Conservation (phyloP, 1,140 invertebrate genomes). For the Bombus sylvicola region DNA sequence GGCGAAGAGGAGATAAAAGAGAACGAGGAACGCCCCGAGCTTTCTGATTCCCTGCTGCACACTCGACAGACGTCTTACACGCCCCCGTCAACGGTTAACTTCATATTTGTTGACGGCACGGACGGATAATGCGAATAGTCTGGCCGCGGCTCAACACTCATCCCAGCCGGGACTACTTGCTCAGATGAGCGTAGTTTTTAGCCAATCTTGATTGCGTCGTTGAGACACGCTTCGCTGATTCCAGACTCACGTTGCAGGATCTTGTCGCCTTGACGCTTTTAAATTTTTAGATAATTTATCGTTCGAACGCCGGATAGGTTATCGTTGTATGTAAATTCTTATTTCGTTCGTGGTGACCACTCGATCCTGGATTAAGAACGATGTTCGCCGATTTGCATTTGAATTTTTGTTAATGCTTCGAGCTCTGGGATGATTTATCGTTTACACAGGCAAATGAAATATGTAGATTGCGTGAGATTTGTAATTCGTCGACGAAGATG, state of each 20-base stretch:
- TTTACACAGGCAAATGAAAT: no score
- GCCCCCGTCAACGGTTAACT: conserved; percentile 10
- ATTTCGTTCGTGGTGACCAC: no score
- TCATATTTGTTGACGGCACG: conserved; percentile 24
- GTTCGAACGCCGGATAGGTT: no score
- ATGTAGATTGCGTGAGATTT: no score
- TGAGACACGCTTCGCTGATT: neutral
- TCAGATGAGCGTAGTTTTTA: neutral
- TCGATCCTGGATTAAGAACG: no score
- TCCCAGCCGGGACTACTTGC: neutral
- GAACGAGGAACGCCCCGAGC: conserved; percentile 33
- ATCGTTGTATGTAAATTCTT: no score
- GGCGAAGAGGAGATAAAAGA: conserved; percentile 38
- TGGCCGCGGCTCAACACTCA: neutral
- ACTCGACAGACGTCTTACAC: neutral
- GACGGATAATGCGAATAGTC: conserved; percentile 12
- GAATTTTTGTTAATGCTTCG: no score
- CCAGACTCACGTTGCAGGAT: neutral
- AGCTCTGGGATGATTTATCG: no score
- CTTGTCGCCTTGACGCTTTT: neutral
- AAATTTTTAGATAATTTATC: no score
- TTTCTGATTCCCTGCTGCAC: conserved; percentile 15
- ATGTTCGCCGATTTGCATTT: no score
- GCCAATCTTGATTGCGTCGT: no score
- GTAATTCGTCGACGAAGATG: no score